Conservation (phyloP, 2,888 invertebrate genomes). For the Drosophila recens region DNA sequence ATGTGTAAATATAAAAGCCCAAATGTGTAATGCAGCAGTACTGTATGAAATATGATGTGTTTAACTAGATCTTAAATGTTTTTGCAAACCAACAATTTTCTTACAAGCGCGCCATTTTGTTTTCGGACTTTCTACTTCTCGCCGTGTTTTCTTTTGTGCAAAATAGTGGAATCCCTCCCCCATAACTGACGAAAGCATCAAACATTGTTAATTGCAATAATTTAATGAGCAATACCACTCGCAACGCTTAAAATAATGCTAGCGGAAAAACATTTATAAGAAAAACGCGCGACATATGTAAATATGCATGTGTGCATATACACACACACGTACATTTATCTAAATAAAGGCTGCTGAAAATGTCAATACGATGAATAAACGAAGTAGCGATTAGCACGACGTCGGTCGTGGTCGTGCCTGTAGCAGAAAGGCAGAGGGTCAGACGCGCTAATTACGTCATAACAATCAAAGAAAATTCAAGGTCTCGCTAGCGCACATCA, state of each 20-base stretch:
- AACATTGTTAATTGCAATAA: slow-evolving; percentile 13
- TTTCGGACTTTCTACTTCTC: slow-evolving; percentile 71
- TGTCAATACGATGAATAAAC: slow-evolving; percentile 79
- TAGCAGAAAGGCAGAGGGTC: slow-evolving; percentile 53
- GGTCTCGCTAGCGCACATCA: slow-evolving; percentile 76
- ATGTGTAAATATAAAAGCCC: slow-evolving; percentile 25
- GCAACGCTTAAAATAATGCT: too few species aligned
- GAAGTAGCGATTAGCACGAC: slow-evolving; percentile 75
- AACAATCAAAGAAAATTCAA: slow-evolving; percentile 84
- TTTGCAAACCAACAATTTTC: slow-evolving; percentile 64
- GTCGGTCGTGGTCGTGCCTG: slow-evolving; percentile 63
- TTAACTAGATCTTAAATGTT: slow-evolving; percentile 21
- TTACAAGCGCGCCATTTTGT: slow-evolving; percentile 74
- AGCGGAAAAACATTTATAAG: slow-evolving; percentile 24
- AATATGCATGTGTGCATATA: slow-evolving; percentile 19
- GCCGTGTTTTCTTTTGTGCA: slow-evolving; percentile 70
- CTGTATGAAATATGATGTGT: slow-evolving; percentile 20
- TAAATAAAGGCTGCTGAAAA: slow-evolving; percentile 74
- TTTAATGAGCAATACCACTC: slow-evolving; percentile 3
- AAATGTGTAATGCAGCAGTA: slow-evolving; percentile 22
- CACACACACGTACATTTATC: slow-evolving; percentile 32
- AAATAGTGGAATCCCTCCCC: slow-evolving; percentile 57
- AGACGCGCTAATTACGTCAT: slow-evolving; percentile 84
- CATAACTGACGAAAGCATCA: slow-evolving; percentile 14
- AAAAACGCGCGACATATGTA: slow-evolving; percentile 71